Percentiles rank a stretch among this genome's conserved stretches.
Evolutionary conservation across 1,140 invertebrate genomes (phyloP).

Genomic region (Goniozus legneri): DNA sequence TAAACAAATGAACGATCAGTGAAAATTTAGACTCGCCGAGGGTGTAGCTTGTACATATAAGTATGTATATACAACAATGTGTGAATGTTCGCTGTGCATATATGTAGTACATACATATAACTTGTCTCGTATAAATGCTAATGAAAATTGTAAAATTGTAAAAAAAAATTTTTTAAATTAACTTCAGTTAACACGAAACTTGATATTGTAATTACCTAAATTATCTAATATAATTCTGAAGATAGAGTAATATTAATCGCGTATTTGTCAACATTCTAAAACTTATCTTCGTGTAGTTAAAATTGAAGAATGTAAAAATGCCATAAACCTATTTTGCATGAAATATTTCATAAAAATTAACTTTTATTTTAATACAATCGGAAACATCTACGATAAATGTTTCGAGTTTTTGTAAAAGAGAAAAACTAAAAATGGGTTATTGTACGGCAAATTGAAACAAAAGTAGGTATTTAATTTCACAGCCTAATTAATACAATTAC

Average conservation of each 20-base stretch:
- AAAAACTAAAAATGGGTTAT: constrained; percentile 12
- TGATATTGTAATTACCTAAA: no score
- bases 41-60: neutral
- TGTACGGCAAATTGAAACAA: constrained; percentile 11
- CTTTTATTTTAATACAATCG: no score
- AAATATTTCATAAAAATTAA: neutral
- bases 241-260: no score
- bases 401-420: neutral
- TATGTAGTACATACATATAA: no score
- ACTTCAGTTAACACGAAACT: no score
- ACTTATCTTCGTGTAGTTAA: neutral
- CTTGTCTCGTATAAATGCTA: no score
- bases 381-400: no score
- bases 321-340: neutral
- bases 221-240: no score
- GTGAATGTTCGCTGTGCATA: neutral
- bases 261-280: neutral
- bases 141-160: no score
- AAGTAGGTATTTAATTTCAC: constrained; percentile 42
- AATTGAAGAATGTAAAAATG: neutral
- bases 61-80: neutral
- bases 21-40: neutral
- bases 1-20: no score
- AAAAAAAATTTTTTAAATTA: no score
- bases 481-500: constrained; percentile 51